A percentile compares a stretch with the other conserved stretches of the same genome.
Conservation (phyloP, 1,140 invertebrate genomes). For the Bradynema listronoti region DNA sequence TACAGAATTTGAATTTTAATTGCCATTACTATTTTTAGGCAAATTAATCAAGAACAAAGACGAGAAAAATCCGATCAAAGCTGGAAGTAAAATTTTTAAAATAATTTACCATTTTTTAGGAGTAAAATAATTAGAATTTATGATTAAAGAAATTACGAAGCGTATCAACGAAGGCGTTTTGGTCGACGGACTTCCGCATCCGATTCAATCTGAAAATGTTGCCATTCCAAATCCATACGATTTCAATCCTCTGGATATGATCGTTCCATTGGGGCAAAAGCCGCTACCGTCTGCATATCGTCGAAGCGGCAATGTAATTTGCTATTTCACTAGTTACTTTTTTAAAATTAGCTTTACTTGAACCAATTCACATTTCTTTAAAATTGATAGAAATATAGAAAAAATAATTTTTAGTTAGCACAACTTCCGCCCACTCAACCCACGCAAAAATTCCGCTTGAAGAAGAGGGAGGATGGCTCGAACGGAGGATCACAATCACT, state of each 20-base stretch:
- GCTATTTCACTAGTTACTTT: too few relatives aligned
- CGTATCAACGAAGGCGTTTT: constrained; percentile 8
- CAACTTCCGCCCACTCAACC: too few relatives aligned
- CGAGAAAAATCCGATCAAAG: not conserved
- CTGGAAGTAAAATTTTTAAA: not conserved
- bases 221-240: constrained; percentile 7
- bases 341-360: too few relatives aligned
- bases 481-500: too few relatives aligned
- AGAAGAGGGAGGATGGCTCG: too few relatives aligned
- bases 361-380: too few relatives aligned
- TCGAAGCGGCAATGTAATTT: constrained; percentile 9
- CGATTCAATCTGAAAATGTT: constrained; percentile 4
- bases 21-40: too few relatives aligned
- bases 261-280: constrained; percentile 21
- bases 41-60: not conserved
- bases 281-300: constrained; percentile 18
- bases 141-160: not conserved
- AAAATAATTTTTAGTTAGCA: too few relatives aligned
- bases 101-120: not conserved
- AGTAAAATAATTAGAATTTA: not conserved
- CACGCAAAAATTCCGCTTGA: too few relatives aligned
- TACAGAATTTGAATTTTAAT: too few relatives aligned
- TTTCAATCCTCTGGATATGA: constrained; percentile 14
- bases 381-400: too few relatives aligned
- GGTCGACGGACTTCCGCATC: constrained; percentile 18